Evolutionary conservation across 2,113 vertebrate species (phyloP), one percentile per base, ranked within the genome.

Genomic region (Percina caprodes): DNA sequence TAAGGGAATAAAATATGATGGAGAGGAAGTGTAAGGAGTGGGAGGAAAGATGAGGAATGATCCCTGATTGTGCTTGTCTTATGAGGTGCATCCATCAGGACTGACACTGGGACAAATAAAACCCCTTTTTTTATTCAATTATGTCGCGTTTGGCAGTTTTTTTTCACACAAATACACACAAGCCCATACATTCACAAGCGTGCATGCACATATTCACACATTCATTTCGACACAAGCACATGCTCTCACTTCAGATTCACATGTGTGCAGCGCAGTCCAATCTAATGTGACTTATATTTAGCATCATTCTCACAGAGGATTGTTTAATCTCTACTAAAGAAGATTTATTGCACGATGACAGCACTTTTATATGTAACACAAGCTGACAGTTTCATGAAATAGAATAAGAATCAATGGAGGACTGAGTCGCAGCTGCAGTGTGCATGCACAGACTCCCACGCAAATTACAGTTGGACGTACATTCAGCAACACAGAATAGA

Each of bases 51-150:
- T 94, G 92, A 94, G 88, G 90, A 92, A 95, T 93, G 93, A 94
- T 93, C 83, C 83, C 80, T 89, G 91, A 95, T 91, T 88, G 90
- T 92, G 79, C 83, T 82, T 76, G 88, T 92, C 91, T 95, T 95
- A 95, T 95, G 94, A 95, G 92, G 92, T 83, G 86, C 90, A 95
- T 95, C 94, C 93, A 95, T 95, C 94, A 95, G 83, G 30, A 78
- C 46, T 92, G 92, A 94, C 91, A 93, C 67, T 71, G 18, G 72
- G 74, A 94, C 91, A 94, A 95, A 94, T 92, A 93, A 88, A 90
- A 62, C 30, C 77, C 58, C 23, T 48, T 33, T 59, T 63, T 42
- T 74, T 91, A 93, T 93, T 93, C 91, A 92, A 92, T 95, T 94
- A 91, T 82, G 89, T 81, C 84, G 58, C 30, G 1, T 11, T 24